Base-by-base conservation (phyloP, 1,140 invertebrate species). In the Arctopsyche grandis region DNA sequence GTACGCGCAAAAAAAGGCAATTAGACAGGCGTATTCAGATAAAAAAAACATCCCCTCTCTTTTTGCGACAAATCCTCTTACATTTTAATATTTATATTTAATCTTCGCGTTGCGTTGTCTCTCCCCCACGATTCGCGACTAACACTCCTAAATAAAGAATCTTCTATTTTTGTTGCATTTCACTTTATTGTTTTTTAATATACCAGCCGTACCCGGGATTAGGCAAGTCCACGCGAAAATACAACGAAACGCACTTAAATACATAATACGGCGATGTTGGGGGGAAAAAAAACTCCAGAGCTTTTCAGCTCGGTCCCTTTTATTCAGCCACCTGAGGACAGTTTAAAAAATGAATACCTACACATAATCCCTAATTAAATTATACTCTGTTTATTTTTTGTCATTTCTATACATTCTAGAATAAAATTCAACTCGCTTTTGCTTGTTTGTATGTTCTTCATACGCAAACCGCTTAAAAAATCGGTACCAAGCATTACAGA, bases 11-110 rank as follows among this genome's bases (percentile, higher is more conserved):
- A 66, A 66, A 66, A 26, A n/a, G 63, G 21, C 63, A 66, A 66
- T 66, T 66, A 66, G 63, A 66, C 5, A 21, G 21, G 5, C 63
- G 63, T 9, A 14, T 22, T 26, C 63, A 22, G 10, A 29, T 0
- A 66, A 66, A 66, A 66, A 66, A 66, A 9, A 3, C 16, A 12
- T 46, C 44, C 21, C 63, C 22, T 29, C 14, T 29, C 22, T 29
- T 29, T 29, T 12, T 24, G 22, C n/a, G 63, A n/a, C 21, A 66
- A 66, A 66, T 66, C 63, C 63, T 66, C 63, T 66, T 66, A 66
- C 63, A 29, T 66, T 66, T 66, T 66, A 66, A 66, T 66, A 66
- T 66, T 66, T 66, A 66, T 66, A 66, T 66, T 66, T 66, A 66
- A 66, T 66, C 63, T 66, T 66, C 63, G 63, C 21, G 63, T 66